Evolutionary conservation across 2,888 invertebrate species (phyloP).

Genomic region (Microplitis deprimator): DNA sequence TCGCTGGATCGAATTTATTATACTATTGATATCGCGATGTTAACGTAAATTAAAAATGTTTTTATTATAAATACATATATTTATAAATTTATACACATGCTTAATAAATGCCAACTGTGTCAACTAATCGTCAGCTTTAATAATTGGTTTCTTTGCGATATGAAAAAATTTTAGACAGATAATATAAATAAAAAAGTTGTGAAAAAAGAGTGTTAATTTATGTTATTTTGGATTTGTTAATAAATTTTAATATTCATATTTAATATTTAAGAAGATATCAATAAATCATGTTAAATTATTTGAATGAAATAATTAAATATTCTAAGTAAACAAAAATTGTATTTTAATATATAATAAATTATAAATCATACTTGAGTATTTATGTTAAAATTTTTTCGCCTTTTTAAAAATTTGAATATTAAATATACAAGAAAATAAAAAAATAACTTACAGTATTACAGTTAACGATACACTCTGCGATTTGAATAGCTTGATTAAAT

Average conservation of each 20-base stretch:
- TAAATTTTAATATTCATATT: too few relatives aligned
- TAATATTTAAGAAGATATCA: not conserved
- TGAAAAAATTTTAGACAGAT: conserved; percentile 11
- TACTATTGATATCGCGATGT: not conserved
- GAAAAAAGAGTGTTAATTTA: not conserved
- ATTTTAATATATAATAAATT: not conserved
- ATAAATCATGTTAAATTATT: not conserved
- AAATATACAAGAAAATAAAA: not conserved
- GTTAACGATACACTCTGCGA: conserved; percentile 42
- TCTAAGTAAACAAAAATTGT: not conserved
- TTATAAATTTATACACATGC: conserved; percentile 6
- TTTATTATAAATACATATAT: conserved; percentile 1
- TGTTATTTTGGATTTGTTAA: too few relatives aligned
- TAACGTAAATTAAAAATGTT: not conserved
- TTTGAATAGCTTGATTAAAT: conserved; percentile 30
- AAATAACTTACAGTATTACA: conserved; percentile 48
- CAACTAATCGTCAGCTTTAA: conserved; percentile 26
- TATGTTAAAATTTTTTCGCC: not conserved
- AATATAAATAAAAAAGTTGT: not conserved
- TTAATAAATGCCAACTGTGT: conserved; percentile 28
- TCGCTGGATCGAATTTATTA: not conserved
- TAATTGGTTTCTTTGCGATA: not conserved
- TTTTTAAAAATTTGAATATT: not conserved
- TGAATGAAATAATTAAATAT: not conserved
- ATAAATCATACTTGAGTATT: not conserved